Percentiles rank a stretch among this genome's conserved stretches.
These are phyloP conservation scores for Seladonia tumulorum DNA, from an alignment of 2,888 invertebrate species.

Conservation along the genomic window DNA sequence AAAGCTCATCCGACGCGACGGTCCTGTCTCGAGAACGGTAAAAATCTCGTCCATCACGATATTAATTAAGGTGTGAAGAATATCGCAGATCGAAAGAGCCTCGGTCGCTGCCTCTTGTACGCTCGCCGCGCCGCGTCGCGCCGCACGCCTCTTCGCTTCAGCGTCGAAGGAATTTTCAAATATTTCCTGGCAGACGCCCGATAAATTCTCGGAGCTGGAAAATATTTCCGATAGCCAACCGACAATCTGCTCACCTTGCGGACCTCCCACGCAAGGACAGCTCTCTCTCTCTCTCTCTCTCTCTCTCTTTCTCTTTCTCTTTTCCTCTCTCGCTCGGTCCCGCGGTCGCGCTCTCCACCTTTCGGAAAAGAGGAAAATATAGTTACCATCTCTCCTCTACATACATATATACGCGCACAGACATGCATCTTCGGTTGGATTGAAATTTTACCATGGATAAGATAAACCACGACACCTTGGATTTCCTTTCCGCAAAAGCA, in stretches of 20 bases:
- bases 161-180: slow-evolving; percentile 79
- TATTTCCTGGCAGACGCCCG: slow-evolving; percentile 79
- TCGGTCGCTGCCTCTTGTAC: slow-evolving; percentile 41
- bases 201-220: slow-evolving; percentile 80
- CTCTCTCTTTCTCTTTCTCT: neutral
- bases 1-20: neutral
- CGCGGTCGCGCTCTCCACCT: neutral
- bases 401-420: neutral
- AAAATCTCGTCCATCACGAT: slow-evolving; percentile 56
- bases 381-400: neutral
- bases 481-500: slow-evolving; percentile 19
- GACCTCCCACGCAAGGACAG: slow-evolving; percentile 66
- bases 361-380: slow-evolving; percentile 28
- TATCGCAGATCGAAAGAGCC: slow-evolving; percentile 59
- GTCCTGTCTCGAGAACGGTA: slow-evolving; percentile 32
- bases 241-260: slow-evolving; percentile 72
- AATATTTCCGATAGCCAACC: slow-evolving; percentile 80
- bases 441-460: slow-evolving; percentile 73
- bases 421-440: slow-evolving; percentile 40
- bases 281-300: slow-evolving; percentile 16
- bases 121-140: slow-evolving; percentile 33
- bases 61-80: slow-evolving; percentile 75
- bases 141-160: slow-evolving; percentile 44
- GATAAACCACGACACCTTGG: slow-evolving; percentile 61
- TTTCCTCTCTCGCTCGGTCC: neutral